Conservation (phyloP, 2,888 invertebrate genomes). For the Tipula unca region DNA sequence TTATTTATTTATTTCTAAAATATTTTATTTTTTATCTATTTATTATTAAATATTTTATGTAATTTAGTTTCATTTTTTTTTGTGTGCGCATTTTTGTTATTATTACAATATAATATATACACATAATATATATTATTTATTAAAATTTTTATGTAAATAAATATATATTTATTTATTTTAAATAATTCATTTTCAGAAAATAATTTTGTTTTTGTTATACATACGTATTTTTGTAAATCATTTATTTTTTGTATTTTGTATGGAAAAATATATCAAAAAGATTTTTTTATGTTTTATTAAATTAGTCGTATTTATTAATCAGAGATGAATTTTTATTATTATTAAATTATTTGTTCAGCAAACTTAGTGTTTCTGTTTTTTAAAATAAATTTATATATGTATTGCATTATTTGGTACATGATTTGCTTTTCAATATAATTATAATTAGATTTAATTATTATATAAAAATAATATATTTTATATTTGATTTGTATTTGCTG, state of each 20-base stretch:
- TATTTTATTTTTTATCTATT: not conserved
- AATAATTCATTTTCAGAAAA: not conserved
- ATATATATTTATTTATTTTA: not conserved
- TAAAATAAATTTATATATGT: not conserved
- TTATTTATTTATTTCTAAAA: not conserved
- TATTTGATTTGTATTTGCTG: not conserved
- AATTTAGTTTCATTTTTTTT: not conserved
- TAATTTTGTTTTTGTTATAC: not conserved
- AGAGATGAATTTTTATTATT: not conserved
- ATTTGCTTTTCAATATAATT: not conserved
- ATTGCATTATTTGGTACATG: not conserved
- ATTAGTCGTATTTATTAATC: not conserved
- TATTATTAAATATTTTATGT: not conserved
- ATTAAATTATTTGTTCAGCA: not conserved
- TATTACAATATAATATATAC: not conserved
- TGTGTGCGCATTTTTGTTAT: not conserved
- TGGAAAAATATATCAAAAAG: slow-evolving; percentile 14
- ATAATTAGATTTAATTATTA: not conserved
- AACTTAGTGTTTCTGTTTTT: not conserved
- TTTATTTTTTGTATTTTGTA: not conserved
- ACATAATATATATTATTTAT: not conserved
- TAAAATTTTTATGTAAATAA: not conserved
- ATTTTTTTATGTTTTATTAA: not conserved
- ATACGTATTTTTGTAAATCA: not conserved
- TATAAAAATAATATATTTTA: not conserved